Base-by-base conservation (phyloP, 2,888 invertebrate species). In the Epirrhoe alternata region DNA sequence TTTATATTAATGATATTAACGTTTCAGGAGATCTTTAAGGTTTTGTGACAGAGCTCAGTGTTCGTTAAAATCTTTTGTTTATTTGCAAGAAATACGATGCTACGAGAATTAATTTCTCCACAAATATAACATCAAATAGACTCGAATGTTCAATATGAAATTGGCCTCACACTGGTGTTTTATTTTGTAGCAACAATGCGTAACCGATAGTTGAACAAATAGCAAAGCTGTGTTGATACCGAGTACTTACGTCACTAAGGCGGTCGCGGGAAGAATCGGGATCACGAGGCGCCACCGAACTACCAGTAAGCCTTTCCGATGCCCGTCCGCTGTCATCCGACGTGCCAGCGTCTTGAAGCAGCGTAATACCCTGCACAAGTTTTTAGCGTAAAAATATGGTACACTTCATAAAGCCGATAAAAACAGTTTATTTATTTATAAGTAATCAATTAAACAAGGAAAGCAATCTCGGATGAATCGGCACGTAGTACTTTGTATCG, bases 261-360 rank as follows among this genome's bases (percentile, higher is more conserved):
- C 97, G 96, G 94, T 97, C 97, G 93, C 96, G 95, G 86, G 96
- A 96, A 92, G 96, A 96, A 93, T 96, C 96, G 84, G 96, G 96
- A 93, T 96, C 96, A 87, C 96, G 94, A 83, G 95, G 95, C 81
- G 95, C 95, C 85, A 95, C 95, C 71, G 95, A 96, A 91, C 96
- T 95, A 91, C 96, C 95, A 88, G 96, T 95, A 87, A 96, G 95
- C 86, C 96, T 95, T 94, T 96, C 96, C 80, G 96, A 96, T 82
- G 96, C 97, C 90, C 96, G 94, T 83, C 96, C 96, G 94, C 96
- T 97, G 93, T 97, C 97, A 94, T 97, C 97, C 89, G 96, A 97
- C 86, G 97, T 97, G 86, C 96, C 96, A 90, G 96, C 96, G 94
- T 97, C 96, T 89, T 95, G 95, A 88, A 94, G 94, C 91, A 95